Evolutionary conservation across 1,140 invertebrate genomes (phyloP), one percentile per base, ranked within the genome.

Genomic region (Dinothrombium tinctorium): DNA sequence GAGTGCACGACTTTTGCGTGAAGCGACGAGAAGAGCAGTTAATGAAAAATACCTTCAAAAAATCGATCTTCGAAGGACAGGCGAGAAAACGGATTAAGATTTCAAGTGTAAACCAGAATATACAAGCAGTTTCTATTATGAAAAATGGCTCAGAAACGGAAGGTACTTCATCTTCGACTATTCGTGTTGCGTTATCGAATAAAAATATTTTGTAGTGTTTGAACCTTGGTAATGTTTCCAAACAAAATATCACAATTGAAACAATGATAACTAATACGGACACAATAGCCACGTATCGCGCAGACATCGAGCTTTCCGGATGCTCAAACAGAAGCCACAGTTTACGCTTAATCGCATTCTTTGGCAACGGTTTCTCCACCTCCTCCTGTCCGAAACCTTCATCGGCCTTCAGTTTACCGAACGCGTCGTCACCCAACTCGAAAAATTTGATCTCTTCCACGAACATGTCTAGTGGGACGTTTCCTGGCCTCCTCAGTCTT

Each of bases 191-290:
- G 57, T 76, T 82, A 53, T 80, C 84, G 52, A 78, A 82, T 65
- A 86, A 84, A 69, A 82, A 87, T 62, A 90, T 79, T 63, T 82
- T 83, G 68, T 95, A 95, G 72, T 94, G 87, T 63, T 94, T 95
- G 68, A 96, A 95, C 65, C 94, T 83, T 50, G 90, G 90, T 59
- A 99, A 71, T 52, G 92, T 99, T 66, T 99, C 92, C 64, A 96
- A 69, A 67, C 92, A 99, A 69, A 99, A 98, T 61, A 95, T 96
- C 59, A 98, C 87, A 66, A 98, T 99, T 53, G 90, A 96, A 49
- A 98, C 72, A 49, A 89, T 72, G 63, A 99, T 99, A 58, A 99
- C 86, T 66, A 92, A 79, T 54, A 99, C 89, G 54, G 90, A 96
- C 60, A 98, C 92, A 65, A 98, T 95, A 59, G 94, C 94, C 61